A percentile compares a stretch with the other conserved stretches of the same genome.
Evolutionary conservation across 2,113 vertebrate genomes (phyloP).

Genomic region (Uria lomvia): DNA sequence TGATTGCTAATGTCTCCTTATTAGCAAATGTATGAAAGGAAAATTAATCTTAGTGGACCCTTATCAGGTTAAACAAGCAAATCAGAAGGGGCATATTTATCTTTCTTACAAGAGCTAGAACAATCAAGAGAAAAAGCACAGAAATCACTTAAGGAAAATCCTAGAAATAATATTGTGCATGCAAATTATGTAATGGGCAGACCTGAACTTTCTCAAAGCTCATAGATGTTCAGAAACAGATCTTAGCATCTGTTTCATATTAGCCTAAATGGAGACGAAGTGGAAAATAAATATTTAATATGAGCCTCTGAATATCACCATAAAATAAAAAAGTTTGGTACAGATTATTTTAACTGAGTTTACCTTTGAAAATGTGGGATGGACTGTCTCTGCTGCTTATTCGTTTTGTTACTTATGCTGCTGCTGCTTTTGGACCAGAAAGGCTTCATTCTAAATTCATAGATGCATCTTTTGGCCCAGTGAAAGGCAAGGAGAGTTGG

Average conservation of each 20-base stretch:
- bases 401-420: not conserved
- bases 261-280: not conserved
- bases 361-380: not conserved
- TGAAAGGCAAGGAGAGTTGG: not conserved
- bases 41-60: not conserved
- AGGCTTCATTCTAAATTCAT: not conserved
- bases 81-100: not conserved
- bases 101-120: not conserved
- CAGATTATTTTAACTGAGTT: not conserved
- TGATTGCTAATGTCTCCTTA: not conserved
- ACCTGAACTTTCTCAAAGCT: not conserved
- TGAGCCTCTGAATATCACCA: not conserved
- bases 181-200: not conserved
- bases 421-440: not conserved
- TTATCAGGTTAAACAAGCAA: conserved; percentile 26
- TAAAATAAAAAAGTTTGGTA: not conserved
- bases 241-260: not conserved
- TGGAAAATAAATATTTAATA: not conserved
- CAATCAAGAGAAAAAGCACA: not conserved
- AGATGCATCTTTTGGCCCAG: not conserved
- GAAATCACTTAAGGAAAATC: not conserved
- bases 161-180: not conserved
- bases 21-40: not conserved
- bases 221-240: not conserved
- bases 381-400: not conserved